Evolutionary conservation across 2,113 vertebrate species (phyloP).

Genomic region (Prietella phreatophila): DNA sequence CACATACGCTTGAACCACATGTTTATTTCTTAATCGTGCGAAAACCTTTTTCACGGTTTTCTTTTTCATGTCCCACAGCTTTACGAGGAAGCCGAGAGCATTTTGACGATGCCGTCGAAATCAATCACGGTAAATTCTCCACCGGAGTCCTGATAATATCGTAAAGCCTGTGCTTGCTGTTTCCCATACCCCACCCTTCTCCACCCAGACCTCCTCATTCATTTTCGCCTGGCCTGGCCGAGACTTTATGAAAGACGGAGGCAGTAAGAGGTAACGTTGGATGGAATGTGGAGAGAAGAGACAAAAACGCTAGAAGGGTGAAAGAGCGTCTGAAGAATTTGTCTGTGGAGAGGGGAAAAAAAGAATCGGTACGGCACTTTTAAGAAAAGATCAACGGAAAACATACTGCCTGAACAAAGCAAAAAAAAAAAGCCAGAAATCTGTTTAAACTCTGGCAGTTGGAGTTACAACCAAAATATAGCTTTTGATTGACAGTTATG

Average conservation of each 20-base stretch:
- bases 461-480: constrained; percentile 47
- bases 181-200: constrained; percentile 22
- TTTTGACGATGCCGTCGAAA: constrained; percentile 81
- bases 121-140: constrained; percentile 71
- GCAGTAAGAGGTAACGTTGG: constrained; percentile 41
- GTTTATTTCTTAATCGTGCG: not conserved
- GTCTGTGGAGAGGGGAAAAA: not conserved
- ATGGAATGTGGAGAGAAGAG: constrained; percentile 56
- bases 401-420: constrained; percentile 37
- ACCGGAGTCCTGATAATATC: constrained; percentile 85
- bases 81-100: constrained; percentile 94
- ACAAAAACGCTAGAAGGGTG: not conserved
- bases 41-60: not conserved
- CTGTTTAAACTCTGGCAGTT: not conserved
- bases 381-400: constrained; percentile 33
- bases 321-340: not conserved
- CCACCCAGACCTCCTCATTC: constrained; percentile 53
- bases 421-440: not conserved
- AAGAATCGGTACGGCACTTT: constrained; percentile 38
- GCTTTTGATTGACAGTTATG: constrained; percentile 27
- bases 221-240: constrained; percentile 38
- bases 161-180: constrained; percentile 13
- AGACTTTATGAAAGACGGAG: constrained; percentile 32
- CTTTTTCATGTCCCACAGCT: constrained; percentile 71
- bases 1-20: not conserved